Conservation (phyloP, 2,888 invertebrate species). For the Galerucella nymphaeae region DNA sequence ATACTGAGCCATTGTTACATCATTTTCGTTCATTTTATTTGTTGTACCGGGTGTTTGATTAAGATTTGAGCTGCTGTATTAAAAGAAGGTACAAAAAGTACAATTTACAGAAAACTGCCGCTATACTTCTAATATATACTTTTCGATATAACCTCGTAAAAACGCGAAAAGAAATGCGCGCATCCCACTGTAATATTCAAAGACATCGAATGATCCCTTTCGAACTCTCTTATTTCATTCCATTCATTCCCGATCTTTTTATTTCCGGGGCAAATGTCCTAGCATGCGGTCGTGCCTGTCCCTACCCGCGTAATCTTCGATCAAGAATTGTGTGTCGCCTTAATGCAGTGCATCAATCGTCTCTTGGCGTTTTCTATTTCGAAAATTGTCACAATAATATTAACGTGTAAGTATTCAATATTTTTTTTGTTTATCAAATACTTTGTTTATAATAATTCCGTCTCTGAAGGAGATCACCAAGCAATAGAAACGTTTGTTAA, state of each 20-base stretch:
- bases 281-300: slow-evolving; percentile 57
- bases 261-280: slow-evolving; percentile 58
- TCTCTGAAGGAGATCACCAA: no score
- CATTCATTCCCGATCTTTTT: slow-evolving; percentile 42
- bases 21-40: no score
- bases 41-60: no score
- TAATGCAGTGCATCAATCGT: slow-evolving; percentile 15
- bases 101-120: no score
- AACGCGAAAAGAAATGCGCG: slow-evolving; percentile 11
- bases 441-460: no score
- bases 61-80: no score
- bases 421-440: slow-evolving; percentile 1
- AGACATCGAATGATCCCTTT: slow-evolving; percentile 45
- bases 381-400: neutral
- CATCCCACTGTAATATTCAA: neutral
- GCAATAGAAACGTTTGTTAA: no score
- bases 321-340: slow-evolving; percentile 40
- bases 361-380: neutral
- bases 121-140: no score
- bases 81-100: no score
- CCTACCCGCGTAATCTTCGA: slow-evolving; percentile 53
- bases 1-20: no score
- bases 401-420: slow-evolving; percentile 20
- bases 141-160: slow-evolving; percentile 6
- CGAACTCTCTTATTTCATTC: neutral